phyloP scores from a whole-genome alignment of 2,888 invertebrate genomes.

The Limnephilus rhombicus region DNA sequence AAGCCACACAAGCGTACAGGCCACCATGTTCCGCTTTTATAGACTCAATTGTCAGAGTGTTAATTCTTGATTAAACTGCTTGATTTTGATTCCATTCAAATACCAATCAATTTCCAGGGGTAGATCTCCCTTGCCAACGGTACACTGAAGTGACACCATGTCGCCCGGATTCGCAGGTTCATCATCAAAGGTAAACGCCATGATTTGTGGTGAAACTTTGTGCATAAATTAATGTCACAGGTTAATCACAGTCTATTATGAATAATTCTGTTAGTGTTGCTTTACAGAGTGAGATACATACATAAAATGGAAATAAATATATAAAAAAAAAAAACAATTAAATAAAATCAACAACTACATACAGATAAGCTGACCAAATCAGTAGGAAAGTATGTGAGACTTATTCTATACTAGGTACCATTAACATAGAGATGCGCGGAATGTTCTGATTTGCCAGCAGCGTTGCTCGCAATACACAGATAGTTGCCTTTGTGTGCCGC shows the following conservation, averaged over 20 bases:
- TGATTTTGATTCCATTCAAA: conserved; percentile 79
- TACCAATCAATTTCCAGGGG: conserved; percentile 84
- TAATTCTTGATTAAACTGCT: conserved; percentile 73
- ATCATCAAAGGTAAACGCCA: conserved; percentile 87
- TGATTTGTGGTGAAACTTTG: conserved; percentile 87
- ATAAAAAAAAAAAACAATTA: neutral
- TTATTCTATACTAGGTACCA: conserved; percentile 54
- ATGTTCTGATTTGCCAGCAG: conserved; percentile 75
- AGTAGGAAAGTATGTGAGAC: conserved; percentile 1
- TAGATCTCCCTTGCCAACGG: conserved; percentile 84
- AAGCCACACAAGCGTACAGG: conserved; percentile 80
- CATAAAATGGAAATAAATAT: too few species aligned
- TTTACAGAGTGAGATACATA: conserved; percentile 23
- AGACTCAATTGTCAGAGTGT: conserved; percentile 77
- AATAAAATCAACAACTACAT: conserved; percentile 35
- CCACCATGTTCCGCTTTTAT: conserved; percentile 79
- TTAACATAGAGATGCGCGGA: conserved; percentile 66
- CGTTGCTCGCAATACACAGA: conserved; percentile 81
- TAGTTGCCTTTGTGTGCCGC: conserved; percentile 82
- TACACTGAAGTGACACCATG: conserved; percentile 83
- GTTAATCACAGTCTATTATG: conserved; percentile 12
- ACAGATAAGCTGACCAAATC: neutral
- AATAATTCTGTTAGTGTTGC: conserved; percentile 15
- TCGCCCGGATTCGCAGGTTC: conserved; percentile 85
- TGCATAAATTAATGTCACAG: conserved; percentile 36